Conservation (phyloP, 2,888 invertebrate species). For the Incurvaria masculella region DNA sequence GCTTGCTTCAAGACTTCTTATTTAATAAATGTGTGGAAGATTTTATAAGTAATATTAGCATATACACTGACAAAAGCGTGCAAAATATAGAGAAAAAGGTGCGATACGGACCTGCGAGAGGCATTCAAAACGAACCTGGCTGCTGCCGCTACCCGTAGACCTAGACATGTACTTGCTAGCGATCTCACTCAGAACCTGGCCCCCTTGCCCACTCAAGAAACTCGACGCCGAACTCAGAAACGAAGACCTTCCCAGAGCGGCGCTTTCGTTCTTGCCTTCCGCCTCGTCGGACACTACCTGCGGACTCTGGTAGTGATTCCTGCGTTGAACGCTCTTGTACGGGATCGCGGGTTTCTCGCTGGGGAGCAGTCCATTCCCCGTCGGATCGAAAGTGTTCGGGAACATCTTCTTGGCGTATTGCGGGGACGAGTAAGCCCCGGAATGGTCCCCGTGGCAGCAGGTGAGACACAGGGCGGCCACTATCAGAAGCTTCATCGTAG, state of each 20-base stretch:
- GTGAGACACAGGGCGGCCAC: no score
- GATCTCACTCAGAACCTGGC: conserved; percentile 54
- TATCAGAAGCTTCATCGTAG: no score
- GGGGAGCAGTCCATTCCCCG: conserved; percentile 34
- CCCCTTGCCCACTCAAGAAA: conserved; percentile 42
- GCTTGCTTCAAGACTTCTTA: background rate
- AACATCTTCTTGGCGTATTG: conserved; percentile 52
- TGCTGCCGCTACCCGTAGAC: conserved; percentile 64
- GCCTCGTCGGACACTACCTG: conserved; percentile 33
- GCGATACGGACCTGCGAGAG: conserved; percentile 51
- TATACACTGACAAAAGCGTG: conserved; percentile 24
- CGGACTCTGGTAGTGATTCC: conserved; percentile 21
- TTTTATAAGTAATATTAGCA: background rate
- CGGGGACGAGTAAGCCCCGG: conserved; percentile 51
- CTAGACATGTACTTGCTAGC: conserved; percentile 67
- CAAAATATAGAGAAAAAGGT: conserved; percentile 27
- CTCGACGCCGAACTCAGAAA: conserved; percentile 40
- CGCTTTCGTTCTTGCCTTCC: conserved; percentile 27
- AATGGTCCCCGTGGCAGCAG: conserved; percentile 37
- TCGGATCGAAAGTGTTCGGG: conserved; percentile 29
- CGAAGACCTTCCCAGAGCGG: conserved; percentile 32
- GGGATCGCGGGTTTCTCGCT: conserved; percentile 29
- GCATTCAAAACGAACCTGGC: conserved; percentile 64
- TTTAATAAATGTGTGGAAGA: background rate
- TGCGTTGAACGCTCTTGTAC: conserved; percentile 24